Evolutionary conservation across 2,113 vertebrate genomes (phyloP).

Genomic region (Rhizomys pruinosus): DNA sequence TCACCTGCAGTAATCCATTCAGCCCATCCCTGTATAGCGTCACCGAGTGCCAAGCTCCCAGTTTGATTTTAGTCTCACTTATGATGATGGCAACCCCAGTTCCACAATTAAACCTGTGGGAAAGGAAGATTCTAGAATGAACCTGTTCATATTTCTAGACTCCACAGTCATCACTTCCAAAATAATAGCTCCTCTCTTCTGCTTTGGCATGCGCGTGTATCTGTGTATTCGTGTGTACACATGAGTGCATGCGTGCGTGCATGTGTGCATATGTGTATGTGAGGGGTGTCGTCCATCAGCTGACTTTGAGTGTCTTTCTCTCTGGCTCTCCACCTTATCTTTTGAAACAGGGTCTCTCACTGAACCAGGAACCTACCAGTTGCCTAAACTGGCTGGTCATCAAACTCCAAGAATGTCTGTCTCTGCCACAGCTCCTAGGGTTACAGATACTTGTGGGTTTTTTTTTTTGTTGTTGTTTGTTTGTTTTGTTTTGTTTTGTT

Average conservation of each 20-base stretch:
- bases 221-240: too few species aligned
- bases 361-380: background rate
- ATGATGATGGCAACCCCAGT: slow-evolving; percentile 91
- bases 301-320: background rate
- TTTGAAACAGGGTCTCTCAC: background rate
- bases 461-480: too few species aligned
- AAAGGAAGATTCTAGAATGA: background rate
- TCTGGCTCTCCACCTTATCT: background rate
- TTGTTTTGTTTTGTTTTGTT: too few species aligned
- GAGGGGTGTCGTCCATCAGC: background rate
- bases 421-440: background rate
- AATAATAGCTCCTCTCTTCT: background rate
- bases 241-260: background rate
- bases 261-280: background rate
- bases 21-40: slow-evolving; percentile 91
- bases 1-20: slow-evolving; percentile 92
- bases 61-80: slow-evolving; percentile 90
- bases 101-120: slow-evolving; percentile 95
- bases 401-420: background rate
- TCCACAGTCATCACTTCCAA: background rate
- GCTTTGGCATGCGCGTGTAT: background rate
- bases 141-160: background rate
- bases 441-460: background rate
- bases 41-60: slow-evolving; percentile 92
- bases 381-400: background rate